A percentile compares a stretch with the other conserved stretches of the same genome.
Evolutionary conservation across 2,888 invertebrate genomes (phyloP).

Genomic region (Spisula subtruncata): DNA sequence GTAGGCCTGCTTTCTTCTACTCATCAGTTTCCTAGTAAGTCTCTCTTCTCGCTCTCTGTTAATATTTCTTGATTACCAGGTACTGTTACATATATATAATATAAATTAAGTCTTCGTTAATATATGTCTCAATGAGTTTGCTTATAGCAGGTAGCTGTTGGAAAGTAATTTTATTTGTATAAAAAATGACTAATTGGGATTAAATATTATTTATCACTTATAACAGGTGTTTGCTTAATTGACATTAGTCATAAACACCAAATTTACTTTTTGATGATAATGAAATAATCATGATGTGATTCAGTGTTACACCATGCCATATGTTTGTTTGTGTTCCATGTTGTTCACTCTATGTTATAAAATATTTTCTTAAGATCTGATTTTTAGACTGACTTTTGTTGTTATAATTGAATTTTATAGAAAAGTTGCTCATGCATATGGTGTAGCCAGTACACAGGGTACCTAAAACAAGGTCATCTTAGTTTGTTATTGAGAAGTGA

Average conservation of each 20-base stretch:
- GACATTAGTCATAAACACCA: no score
- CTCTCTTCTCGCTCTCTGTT: neutral
- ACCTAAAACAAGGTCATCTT: neutral
- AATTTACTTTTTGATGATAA: no score
- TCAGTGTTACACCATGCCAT: neutral
- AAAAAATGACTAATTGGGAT: no score
- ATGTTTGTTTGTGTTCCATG: neutral
- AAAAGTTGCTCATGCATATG: conserved; percentile 3
- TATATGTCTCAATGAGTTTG: no score
- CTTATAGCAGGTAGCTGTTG: no score
- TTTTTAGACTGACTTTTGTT: neutral
- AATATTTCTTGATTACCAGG: neutral
- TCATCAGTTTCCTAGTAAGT: neutral
- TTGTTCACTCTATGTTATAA: neutral
- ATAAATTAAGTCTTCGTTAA: no score
- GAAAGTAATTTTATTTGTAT: no score
- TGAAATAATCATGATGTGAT: no score
- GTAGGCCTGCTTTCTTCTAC: neutral
- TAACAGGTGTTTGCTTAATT: no score
- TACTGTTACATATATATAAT: neutral
- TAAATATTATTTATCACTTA: no score
- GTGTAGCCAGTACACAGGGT: neutral
- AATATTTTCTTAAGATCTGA: neutral
- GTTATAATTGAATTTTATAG: neutral
- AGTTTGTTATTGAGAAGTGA: neutral